Base-by-base conservation (phyloP, 2,113 vertebrate species). In the Sylvilagus bachmani region DNA sequence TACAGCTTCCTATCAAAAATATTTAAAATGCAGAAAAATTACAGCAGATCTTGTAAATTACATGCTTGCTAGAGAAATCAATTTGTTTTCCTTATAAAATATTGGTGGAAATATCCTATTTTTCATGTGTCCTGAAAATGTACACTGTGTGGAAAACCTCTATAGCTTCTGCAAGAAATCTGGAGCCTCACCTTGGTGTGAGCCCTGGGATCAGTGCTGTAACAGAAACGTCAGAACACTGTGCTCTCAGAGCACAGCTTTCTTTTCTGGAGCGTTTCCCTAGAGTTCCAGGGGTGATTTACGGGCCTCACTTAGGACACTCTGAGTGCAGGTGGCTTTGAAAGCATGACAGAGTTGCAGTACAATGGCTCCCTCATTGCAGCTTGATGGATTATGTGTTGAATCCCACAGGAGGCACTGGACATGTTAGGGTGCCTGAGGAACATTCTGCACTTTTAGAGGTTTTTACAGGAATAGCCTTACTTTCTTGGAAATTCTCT, bases 51-150 rank as follows among this genome's bases (percentile, higher is more conserved):
- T 44, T 66, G 89, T 33, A 25, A 89, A 44, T 19, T 49, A 3
- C 25, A 31, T 82, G 11, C 67, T 80, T 70, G 33, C 13, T 74
- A 75, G 70, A 61, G 25, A 89, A 55, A 36, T 27, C 9, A 33
- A 22, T 79, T 83, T 11, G 61, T 70, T 83, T 89, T 89, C 27
- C 14, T 53, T 89, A 82, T 2, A 86, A 73, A 96, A 49, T 66
- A 17, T 91, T 81, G 67, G 53, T 55, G 24, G 6, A 25, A n/a
- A 73, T 91, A 77, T 9, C 17, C 13, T 91, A 8, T 96, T 38
- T 3, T 38, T 91, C 10, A 14, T 58, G 61, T 31, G 19, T 31
- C 19, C 24, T 94, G 74, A 64, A 83, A 91, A 10, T 79, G 19
- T 13, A 55, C 27, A 9, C 7, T 11, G 1, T 17, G 24, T 58